Conservation (phyloP, 2,797 vertebrate species). For the Mycteria americana region DNA sequence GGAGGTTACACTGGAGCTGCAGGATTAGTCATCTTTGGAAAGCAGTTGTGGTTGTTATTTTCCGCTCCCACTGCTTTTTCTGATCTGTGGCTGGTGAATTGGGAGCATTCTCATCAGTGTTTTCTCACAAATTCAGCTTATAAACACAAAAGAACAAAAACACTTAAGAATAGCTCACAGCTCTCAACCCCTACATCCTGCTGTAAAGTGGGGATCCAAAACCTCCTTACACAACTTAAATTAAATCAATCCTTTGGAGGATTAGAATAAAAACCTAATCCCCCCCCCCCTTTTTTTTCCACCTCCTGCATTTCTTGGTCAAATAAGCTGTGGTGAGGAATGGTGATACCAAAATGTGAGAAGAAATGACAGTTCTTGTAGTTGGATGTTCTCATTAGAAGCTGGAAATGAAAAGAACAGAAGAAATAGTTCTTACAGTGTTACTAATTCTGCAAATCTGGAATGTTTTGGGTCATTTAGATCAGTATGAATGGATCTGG, state of each 20-base stretch:
- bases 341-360: neutral
- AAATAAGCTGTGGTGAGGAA: neutral
- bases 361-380: neutral
- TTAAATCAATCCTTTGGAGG: neutral
- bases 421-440: neutral
- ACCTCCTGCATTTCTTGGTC: neutral
- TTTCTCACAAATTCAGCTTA: slow-evolving; percentile 49
- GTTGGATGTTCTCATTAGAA: neutral
- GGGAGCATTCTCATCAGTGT: slow-evolving; percentile 29
- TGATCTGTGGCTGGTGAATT: slow-evolving; percentile 26
- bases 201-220: neutral
- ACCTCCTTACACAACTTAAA: slow-evolving; percentile 6
- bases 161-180: slow-evolving; percentile 28
- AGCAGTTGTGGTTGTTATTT: slow-evolving; percentile 41
- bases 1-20: neutral
- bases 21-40: slow-evolving; percentile 51
- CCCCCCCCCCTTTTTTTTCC: no score
- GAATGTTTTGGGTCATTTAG: neutral
- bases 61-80: slow-evolving; percentile 52
- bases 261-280: neutral
- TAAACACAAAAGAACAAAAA: slow-evolving; percentile 37
- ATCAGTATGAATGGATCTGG: neutral
- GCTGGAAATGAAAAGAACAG: neutral
- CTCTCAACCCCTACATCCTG: slow-evolving; percentile 1
- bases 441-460: neutral